These are phyloP conservation scores for Schizopygopsis malacanthus DNA, from an alignment of 2,797 vertebrate genomes.

Conservation along the genomic window DNA sequence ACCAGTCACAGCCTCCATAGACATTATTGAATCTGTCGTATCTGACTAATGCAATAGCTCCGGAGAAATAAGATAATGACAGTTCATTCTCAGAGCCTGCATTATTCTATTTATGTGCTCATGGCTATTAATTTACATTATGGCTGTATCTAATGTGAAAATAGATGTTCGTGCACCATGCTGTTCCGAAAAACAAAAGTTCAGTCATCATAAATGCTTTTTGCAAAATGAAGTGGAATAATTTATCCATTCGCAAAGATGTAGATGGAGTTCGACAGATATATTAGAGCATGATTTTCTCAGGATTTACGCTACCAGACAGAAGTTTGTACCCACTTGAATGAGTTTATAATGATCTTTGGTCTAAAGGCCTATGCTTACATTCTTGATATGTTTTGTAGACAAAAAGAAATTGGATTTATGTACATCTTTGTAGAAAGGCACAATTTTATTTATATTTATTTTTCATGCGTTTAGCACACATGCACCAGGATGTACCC, in stretches of 20 bases:
- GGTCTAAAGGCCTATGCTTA: background rate
- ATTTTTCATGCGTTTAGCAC: background rate
- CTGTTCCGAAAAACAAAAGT: constrained; percentile 1
- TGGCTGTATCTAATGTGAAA: constrained; percentile 39
- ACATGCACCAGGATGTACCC: background rate
- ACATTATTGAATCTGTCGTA: constrained; percentile 26
- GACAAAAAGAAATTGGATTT: background rate
- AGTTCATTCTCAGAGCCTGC: constrained; percentile 16
- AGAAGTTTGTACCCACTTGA: background rate
- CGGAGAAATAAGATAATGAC: constrained; percentile 39
- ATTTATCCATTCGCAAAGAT: constrained; percentile 18
- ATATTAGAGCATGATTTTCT: background rate
- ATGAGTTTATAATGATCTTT: constrained; percentile 39
- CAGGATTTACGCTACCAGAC: background rate
- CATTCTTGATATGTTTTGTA: background rate
- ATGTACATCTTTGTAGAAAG: background rate
- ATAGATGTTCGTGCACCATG: constrained; percentile 9
- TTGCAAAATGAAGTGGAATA: constrained; percentile 39
- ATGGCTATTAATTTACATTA: constrained; percentile 41
- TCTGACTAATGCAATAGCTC: constrained; percentile 37
- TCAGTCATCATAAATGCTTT: constrained; percentile 3
- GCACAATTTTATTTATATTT: background rate
- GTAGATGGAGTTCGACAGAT: background rate
- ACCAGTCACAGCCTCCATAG: constrained; percentile 2
- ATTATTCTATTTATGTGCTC: constrained; percentile 37